A percentile compares a stretch with the other conserved stretches of the same genome.
phyloP scores from a whole-genome alignment of 2,797 vertebrate species.

The Limnodromus scolopaceus region DNA sequence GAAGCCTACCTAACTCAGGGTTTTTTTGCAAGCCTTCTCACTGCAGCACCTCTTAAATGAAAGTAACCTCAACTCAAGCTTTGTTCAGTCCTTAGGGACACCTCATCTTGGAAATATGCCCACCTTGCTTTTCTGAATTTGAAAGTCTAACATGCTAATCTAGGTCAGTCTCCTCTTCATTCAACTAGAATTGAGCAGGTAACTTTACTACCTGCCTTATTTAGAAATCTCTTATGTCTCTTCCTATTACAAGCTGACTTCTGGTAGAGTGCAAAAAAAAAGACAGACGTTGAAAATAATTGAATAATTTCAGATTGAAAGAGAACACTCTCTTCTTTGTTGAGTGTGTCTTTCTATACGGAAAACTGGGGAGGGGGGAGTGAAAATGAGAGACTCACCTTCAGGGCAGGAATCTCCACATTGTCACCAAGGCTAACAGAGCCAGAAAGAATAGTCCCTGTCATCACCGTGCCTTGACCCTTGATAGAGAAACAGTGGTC shows the following conservation, averaged over 20 bases:
- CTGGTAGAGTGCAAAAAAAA: neutral
- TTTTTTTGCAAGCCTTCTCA: neutral
- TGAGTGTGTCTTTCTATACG: neutral
- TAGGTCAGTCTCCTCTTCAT: neutral
- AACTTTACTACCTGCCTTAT: neutral
- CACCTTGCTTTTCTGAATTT: neutral
- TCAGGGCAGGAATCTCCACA: slow-evolving; percentile 95
- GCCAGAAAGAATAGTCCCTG: slow-evolving; percentile 96
- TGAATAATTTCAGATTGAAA: neutral
- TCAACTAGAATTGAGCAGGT: neutral
- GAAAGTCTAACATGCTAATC: neutral
- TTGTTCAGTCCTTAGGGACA: neutral
- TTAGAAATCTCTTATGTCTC: neutral
- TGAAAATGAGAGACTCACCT: slow-evolving; percentile 82
- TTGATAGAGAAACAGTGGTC: slow-evolving; percentile 99
- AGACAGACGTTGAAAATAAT: neutral
- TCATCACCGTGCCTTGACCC: slow-evolving; percentile 98
- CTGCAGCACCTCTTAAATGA: neutral
- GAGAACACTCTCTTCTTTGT: slow-evolving; percentile 33
- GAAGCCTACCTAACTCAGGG: neutral
- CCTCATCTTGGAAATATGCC: neutral
- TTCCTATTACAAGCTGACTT: neutral
- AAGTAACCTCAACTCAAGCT: neutral
- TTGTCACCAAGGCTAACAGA: slow-evolving; percentile 90
- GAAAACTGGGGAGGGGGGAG: neutral